Evolutionary conservation across 2,888 invertebrate species (phyloP), one percentile per base, ranked within the genome.

Genomic region (Eulithis testata): DNA sequence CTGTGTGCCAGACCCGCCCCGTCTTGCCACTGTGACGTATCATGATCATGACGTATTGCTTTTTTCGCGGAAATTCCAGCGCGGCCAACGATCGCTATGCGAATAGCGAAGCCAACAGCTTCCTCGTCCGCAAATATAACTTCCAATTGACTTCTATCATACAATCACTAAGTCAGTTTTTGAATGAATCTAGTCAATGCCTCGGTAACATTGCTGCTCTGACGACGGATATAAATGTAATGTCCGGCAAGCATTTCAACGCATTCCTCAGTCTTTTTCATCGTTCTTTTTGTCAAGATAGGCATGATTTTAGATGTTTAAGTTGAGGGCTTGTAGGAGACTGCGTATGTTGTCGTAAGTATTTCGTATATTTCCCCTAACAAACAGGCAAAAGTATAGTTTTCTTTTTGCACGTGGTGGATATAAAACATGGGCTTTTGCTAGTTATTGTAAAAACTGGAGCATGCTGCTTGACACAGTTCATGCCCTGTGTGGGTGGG

Each of bases 11-110:
- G 80, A 80, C 80, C 83, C 80, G 78, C 73, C 77, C 70, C 73
- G 72, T 62, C 61, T 53, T 57, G 55, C 58, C 70, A 76, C 76
- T 63, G 88, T 87, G 82, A 78, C 80, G 79, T 78, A 65, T 70
- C 76, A 83, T 89, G 89, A 89, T 70, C 76, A 84, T 91, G 91
- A 90, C 91, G 91, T 89, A 83, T 78, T 74, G 65, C 69, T 83
- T 87, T 90, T 92, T 92, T 92, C 90, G 91, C 91, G 90, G 90
- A 91, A 91, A 88, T 89, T 91, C 90, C 89, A 81, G 71, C 64
- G 87, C 83, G 87, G 86, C 74, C 88, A 82, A 79, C 83, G 88
- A 84, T 84, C 86, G 84, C 85, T 71, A 74, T 72, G 76, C 74
- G 73, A 74, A 75, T 71, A 63, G 70, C 70, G 64, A 65, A 63